Conservation (phyloP, 2,113 vertebrate species). For the Solea senegalensis region DNA sequence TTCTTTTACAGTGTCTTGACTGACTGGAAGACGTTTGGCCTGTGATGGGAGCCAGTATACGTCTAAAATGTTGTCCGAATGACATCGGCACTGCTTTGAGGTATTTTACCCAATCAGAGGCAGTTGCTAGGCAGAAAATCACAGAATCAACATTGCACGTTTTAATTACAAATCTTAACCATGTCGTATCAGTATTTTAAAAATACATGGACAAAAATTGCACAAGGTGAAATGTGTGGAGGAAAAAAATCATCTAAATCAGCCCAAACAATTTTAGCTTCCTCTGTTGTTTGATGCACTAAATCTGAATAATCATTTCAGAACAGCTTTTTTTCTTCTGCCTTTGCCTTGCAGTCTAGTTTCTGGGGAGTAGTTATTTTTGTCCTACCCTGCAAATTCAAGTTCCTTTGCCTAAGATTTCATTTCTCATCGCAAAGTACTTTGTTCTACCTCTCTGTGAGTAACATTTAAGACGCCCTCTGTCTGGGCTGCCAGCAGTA, state of each 20-base stretch:
- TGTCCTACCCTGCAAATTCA: neutral
- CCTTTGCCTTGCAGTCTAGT: neutral
- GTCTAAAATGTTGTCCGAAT: neutral
- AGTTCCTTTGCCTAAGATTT: neutral
- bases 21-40: neutral
- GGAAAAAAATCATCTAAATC: too few relatives aligned
- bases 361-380: neutral
- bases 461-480: neutral
- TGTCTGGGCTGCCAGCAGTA: constrained; percentile 1
- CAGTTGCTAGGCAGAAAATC: constrained; percentile 22
- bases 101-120: neutral
- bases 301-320: neutral
- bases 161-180: neutral
- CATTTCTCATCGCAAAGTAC: neutral
- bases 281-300: too few relatives aligned
- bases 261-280: too few relatives aligned
- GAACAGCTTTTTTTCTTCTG: neutral
- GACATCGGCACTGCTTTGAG: neutral
- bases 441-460: neutral
- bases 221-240: too few relatives aligned
- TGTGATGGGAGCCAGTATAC: neutral
- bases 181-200: neutral
- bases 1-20: too few relatives aligned
- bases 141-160: neutral
- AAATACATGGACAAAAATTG: too few relatives aligned